Base-by-base conservation (phyloP, 2,888 invertebrate species). In the Rotaria magnacalcarata region DNA sequence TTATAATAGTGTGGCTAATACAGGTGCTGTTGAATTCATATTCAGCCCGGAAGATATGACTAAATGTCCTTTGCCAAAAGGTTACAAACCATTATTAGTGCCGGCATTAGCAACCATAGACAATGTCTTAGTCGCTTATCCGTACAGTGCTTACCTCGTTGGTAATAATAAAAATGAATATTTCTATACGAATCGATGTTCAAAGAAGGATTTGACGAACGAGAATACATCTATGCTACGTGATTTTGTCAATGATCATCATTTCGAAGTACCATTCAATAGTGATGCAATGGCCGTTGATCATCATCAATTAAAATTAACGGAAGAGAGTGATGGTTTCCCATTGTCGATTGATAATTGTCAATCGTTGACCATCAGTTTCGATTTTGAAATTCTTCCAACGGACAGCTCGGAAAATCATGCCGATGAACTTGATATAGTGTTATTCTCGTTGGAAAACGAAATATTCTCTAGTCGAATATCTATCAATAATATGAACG, bases 1-100 rank as follows among this genome's bases (percentile, higher is more conserved):
- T 21, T n/a, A 21, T 21, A 19, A 21, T 75, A 2, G 43, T 43
- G 8, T 50, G 14, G 50, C 50, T 50, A 50, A 7, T 7, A 19
- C 75, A 5, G 41, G 21, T 19, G 16, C 10, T 16, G 21, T 41
- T 75, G 75, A 75, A 43, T 43, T 75, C 3, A 75, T 75, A 41
- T 41, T 75, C 19, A 75, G 43, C 21, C 75, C 75, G 43, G 75
- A 75, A 43, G 75, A 75, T 75, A 75, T 75, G 75, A 10, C 24
- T 6, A 3, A 43, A 10, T 75, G 75, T 75, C 75, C 75, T 21
- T 75, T 75, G 43, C 75, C 75, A 41, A 21, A 75, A 21, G 75
- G 43, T 75, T 75, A 75, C 43, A 75, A 75, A 47, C 75, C 75
- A 7, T 50, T 50, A 50, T 11, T 50, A 50, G 14, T 50, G 50